Evolutionary conservation across 1,140 invertebrate species (phyloP).

Genomic region (Diuraphis noxia): DNA sequence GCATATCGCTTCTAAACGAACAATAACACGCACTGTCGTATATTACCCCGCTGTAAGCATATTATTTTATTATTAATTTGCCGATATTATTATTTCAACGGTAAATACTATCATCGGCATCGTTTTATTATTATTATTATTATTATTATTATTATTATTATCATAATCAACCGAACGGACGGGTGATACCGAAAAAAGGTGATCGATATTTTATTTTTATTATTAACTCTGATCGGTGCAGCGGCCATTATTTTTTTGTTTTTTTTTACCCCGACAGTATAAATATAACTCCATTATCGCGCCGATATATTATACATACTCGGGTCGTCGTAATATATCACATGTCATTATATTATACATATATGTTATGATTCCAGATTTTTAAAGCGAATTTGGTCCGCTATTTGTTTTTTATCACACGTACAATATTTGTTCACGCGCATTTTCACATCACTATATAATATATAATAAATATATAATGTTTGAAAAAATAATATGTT

Average conservation of each 20-base stretch:
- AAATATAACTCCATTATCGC: background rate
- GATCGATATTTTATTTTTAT: background rate
- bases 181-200: background rate
- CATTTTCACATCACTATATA: background rate
- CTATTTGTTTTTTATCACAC: background rate
- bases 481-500: too few species aligned
- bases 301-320: background rate
- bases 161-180: background rate
- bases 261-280: background rate
- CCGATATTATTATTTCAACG: background rate
- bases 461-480: too few species aligned
- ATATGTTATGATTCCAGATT: background rate
- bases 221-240: background rate
- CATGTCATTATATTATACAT: background rate
- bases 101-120: background rate
- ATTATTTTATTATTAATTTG: background rate
- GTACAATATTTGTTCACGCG: background rate
- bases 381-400: background rate
- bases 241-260: conserved; percentile 8
- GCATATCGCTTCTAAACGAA: background rate
- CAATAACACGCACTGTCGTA: background rate
- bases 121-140: background rate
- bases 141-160: background rate
- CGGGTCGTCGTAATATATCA: background rate
- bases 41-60: background rate